These are phyloP conservation scores for Catharus fuscescens DNA, from an alignment of 2,113 vertebrate genomes.

Conservation along the genomic window DNA sequence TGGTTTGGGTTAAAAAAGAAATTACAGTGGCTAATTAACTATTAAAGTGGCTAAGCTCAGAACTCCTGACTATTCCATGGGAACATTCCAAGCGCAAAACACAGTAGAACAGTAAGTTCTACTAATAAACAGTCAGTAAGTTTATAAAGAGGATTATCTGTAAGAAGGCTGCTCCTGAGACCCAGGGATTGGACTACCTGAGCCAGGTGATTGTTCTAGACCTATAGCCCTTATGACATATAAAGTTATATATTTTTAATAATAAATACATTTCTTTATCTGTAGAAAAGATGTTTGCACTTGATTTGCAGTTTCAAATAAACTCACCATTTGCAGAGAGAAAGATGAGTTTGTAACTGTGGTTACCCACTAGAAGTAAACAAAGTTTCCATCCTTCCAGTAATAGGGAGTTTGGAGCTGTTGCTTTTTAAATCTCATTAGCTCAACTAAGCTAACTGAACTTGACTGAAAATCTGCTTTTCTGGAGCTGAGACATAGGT, in stretches of 20 bases:
- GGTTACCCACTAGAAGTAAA: slow-evolving; percentile 10
- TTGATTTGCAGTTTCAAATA: neutral
- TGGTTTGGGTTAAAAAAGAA: neutral
- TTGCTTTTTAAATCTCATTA: neutral
- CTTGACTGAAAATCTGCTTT: neutral
- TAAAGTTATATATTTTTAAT: neutral
- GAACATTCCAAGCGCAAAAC: neutral
- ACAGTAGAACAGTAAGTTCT: neutral
- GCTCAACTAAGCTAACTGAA: neutral
- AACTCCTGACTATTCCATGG: neutral
- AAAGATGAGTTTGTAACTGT: neutral
- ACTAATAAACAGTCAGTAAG: neutral
- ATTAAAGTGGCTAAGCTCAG: neutral
- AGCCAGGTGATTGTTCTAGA: neutral
- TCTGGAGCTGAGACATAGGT: neutral
- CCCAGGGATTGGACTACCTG: neutral
- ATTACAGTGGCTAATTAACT: neutral
- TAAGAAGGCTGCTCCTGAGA: neutral
- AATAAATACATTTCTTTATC: neutral
- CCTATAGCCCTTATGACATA: neutral
- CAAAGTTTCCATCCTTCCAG: neutral
- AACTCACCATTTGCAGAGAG: neutral
- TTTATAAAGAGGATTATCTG: neutral
- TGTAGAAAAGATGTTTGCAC: neutral
- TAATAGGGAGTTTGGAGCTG: neutral